Base-by-base conservation (phyloP, 1,140 invertebrate species). In the Odontomachus brunneus region DNA sequence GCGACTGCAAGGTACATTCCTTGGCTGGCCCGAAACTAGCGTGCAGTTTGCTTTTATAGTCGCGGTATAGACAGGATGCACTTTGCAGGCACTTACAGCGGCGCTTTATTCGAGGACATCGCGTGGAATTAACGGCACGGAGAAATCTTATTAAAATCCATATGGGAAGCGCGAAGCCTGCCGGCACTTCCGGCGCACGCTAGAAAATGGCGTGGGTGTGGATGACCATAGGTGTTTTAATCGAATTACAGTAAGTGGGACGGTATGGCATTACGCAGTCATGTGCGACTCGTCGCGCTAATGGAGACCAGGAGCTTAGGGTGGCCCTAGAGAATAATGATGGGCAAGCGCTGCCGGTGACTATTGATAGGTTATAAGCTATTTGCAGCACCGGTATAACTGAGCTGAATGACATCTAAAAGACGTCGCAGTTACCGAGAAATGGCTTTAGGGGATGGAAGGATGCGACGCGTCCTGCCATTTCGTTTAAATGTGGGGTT, bases 141-240 rank as follows among this genome's bases (percentile, higher is more conserved):
- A 88, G 88, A 85, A 90, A 89, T 90, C 88, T 90, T 89, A 89
- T 90, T 90, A 90, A 90, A 90, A 90, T 88, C 80, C 62, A 85
- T 76, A 66, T 44, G 33, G 82, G 48, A 65, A 78, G 24, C 57
- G 38, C 14, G 59, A 33, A 78, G 53, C 19, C 44, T 60, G 59
- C 67, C 29, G 44, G 24, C 71, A 62, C 33, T 57, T 66, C 19
- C 62, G 72, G 65, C 62, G 26, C 63, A 44, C 57, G 29, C 22
- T 33, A 55, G 87, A 78, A 88, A 86, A 86, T 82, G 71, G 63
- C 44, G 15, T 26, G 65, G 49, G 75, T 55, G 63, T 53, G 84
- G 76, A 74, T 67, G 66, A 83, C 71, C 81, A 62, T 67, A 63
- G 78, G 53, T 55, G 83, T 87, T 89, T 89, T 84, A 87, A 89